phyloP scores from a whole-genome alignment of 2,113 vertebrate genomes.

The Lutjanus erythropterus region DNA sequence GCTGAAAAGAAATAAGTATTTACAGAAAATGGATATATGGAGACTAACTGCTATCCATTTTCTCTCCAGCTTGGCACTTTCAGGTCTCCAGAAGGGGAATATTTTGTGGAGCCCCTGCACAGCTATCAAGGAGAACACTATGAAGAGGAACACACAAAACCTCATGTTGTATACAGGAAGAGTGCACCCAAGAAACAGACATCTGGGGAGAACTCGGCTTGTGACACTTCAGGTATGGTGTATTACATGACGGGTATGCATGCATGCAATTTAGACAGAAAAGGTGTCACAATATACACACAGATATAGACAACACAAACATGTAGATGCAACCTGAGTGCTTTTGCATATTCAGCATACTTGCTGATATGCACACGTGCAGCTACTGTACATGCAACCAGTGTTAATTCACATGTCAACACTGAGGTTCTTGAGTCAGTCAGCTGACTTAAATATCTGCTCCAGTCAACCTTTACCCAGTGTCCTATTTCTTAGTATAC shows the following conservation, averaged over 20 bases:
- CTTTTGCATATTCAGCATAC: neutral
- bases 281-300: neutral
- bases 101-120: conserved; percentile 96
- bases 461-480: conserved; percentile 29
- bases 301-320: neutral
- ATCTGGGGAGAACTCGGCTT: conserved; percentile 80
- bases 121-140: conserved; percentile 88
- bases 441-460: conserved; percentile 42
- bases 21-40: conserved; percentile 25
- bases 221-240: conserved; percentile 92
- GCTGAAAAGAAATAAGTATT: neutral
- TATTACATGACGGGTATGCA: neutral
- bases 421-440: conserved; percentile 13
- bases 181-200: conserved; percentile 78
- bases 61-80: conserved; percentile 93
- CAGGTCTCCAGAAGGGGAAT: conserved; percentile 95
- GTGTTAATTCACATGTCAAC: conserved; percentile 2
- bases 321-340: neutral
- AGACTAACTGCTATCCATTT: conserved; percentile 49
- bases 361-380: neutral
- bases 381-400: conserved; percentile 1
- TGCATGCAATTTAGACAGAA: conserved; percentile 11
- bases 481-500: conserved; percentile 14
- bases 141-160: conserved; percentile 96
- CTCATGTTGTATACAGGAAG: conserved; percentile 94